phyloP scores from a whole-genome alignment of 2,797 vertebrate genomes.

The Periophthalmus magnuspinnatus region DNA sequence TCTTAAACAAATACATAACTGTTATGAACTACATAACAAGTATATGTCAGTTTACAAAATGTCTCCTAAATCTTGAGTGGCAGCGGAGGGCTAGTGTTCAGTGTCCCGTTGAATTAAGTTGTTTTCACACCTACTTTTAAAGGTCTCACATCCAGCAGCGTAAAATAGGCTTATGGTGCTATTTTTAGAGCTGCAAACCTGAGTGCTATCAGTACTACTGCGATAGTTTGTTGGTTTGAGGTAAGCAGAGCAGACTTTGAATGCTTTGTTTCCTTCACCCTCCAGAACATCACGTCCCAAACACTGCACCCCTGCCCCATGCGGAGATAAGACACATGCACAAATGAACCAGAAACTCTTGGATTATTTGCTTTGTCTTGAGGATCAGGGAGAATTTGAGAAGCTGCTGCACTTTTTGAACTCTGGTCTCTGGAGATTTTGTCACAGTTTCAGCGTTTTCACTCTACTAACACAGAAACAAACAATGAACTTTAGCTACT shows the following conservation, averaged over 20 bases:
- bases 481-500: neutral
- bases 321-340: conserved; percentile 11
- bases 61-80: neutral
- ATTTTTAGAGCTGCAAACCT: conserved; percentile 6
- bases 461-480: neutral
- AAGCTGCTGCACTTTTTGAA: conserved; percentile 3
- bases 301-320: neutral
- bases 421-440: neutral
- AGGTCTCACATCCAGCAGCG: neutral
- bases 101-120: neutral
- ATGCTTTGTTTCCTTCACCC: conserved; percentile 8
- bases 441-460: neutral
- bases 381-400: conserved; percentile 5
- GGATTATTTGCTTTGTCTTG: conserved; percentile 13
- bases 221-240: conserved; percentile 18
- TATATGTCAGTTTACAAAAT: neutral
- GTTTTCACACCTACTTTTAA: neutral
- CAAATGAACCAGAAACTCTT: conserved; percentile 1
- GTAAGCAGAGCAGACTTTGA: conserved; percentile 7
- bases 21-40: neutral
- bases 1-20: too few relatives aligned
- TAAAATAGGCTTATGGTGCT: conserved; percentile 7
- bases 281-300: conserved; percentile 20
- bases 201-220: conserved; percentile 7
- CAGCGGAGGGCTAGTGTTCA: neutral